These are phyloP conservation scores for Netelia fuscicornis DNA, from an alignment of 2,888 invertebrate genomes.

Conservation along the genomic window DNA sequence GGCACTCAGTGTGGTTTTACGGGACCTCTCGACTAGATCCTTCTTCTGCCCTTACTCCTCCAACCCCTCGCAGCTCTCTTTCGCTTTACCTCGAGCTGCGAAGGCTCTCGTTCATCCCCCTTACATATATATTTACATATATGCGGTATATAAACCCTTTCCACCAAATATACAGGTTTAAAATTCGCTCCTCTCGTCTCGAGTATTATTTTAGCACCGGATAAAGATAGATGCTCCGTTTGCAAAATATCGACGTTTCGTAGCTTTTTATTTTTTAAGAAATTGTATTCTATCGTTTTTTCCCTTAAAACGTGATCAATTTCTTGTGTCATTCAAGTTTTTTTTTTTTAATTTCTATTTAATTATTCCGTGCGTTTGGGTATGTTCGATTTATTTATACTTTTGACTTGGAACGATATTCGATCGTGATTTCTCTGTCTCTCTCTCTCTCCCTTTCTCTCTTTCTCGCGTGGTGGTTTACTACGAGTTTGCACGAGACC, in stretches of 20 bases:
- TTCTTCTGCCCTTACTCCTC: slow-evolving; percentile 19
- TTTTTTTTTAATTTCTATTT: background rate
- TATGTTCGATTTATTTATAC: background rate
- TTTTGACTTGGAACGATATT: slow-evolving; percentile 13
- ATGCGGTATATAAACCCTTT: background rate
- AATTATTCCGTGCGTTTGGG: background rate
- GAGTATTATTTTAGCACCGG: background rate
- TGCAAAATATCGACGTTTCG: too few relatives aligned
- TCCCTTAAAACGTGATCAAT: background rate
- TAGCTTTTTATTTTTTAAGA: too few relatives aligned
- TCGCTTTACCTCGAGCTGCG: slow-evolving; percentile 44
- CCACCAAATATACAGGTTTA: too few relatives aligned
- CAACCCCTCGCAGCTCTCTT: background rate
- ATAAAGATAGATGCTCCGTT: too few relatives aligned
- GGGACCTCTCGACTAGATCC: slow-evolving; percentile 47
- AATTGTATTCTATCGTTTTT: background rate
- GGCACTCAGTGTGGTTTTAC: slow-evolving; percentile 48
- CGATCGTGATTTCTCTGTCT: slow-evolving; percentile 6
- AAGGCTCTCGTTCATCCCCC: background rate
- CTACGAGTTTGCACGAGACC: slow-evolving; percentile 1
- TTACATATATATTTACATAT: background rate
- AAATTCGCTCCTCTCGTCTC: background rate
- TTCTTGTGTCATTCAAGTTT: background rate
- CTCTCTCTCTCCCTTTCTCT: background rate
- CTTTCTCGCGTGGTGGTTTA: slow-evolving; percentile 11